These are phyloP conservation scores for Muscidifurax raptorellus DNA, from an alignment of 1,140 invertebrate genomes.

Conservation along the genomic window DNA sequence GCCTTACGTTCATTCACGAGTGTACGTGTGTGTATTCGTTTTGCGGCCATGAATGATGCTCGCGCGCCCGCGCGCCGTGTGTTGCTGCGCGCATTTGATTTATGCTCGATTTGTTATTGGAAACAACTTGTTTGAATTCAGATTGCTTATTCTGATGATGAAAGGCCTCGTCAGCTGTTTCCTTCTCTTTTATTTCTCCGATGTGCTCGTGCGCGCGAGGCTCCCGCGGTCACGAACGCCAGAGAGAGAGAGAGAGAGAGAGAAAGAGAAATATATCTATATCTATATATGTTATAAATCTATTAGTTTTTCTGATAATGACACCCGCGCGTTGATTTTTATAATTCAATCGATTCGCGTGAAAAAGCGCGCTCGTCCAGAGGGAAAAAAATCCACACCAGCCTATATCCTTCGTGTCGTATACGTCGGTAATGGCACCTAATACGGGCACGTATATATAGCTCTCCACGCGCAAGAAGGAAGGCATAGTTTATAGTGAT, in stretches of 20 bases:
- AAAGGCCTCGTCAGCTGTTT: neutral
- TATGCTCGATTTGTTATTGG: constrained; percentile 35
- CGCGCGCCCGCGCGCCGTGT: neutral
- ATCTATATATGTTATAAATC: too few species aligned
- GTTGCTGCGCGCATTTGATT: neutral
- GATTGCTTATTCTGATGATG: constrained; percentile 18
- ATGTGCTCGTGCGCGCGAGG: neutral
- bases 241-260: too few species aligned
- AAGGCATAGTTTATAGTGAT: constrained; percentile 76
- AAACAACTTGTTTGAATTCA: constrained; percentile 41
- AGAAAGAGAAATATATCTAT: constrained; percentile 23
- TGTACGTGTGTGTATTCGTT: neutral
- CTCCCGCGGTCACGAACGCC: neutral
- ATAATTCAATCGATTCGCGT: neutral
- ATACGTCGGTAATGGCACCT: constrained; percentile 69
- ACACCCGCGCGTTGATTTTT: neutral
- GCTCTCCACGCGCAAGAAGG: constrained; percentile 57
- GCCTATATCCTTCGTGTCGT: constrained; percentile 48
- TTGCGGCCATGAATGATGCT: constrained; percentile 16
- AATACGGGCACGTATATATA: constrained; percentile 69
- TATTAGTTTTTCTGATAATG: too few species aligned
- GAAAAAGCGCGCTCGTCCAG: constrained; percentile 40
- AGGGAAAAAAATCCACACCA: constrained; percentile 20
- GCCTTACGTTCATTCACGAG: constrained; percentile 19
- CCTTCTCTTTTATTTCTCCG: constrained; percentile 10